Evolutionary conservation across 2,888 invertebrate species (phyloP).

Genomic region (Cheiracanthium punctorium): DNA sequence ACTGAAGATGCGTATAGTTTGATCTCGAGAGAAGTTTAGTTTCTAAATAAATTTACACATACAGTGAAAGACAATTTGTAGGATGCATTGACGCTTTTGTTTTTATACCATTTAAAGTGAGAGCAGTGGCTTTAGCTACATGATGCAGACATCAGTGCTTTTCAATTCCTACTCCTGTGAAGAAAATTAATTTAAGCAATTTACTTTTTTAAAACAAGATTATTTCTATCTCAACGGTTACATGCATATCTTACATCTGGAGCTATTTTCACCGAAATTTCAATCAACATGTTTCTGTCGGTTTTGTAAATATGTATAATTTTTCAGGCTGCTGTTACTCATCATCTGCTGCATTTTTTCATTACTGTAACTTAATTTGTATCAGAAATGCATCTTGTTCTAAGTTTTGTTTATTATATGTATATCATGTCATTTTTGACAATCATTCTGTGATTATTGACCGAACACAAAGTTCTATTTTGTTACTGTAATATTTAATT

Average conservation of each 20-base stretch:
- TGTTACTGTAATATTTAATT: neutral
- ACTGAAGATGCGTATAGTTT: constrained; percentile 44
- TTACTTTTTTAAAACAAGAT: constrained; percentile 2
- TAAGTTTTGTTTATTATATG: constrained; percentile 1
- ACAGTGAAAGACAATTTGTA: constrained; percentile 9
- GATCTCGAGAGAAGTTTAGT: constrained; percentile 11
- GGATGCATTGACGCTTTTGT: neutral
- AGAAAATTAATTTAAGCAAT: neutral
- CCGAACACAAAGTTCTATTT: neutral
- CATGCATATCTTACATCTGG: neutral
- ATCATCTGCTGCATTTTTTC: constrained; percentile 19
- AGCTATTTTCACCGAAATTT: neutral
- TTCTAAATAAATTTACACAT: constrained; percentile 20
- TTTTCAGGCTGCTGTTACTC: constrained; percentile 9
- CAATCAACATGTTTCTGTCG: neutral
- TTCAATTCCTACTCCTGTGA: neutral
- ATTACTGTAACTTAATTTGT: neutral
- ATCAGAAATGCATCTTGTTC: neutral
- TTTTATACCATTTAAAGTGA: constrained; percentile 29
- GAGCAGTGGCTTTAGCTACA: constrained; percentile 41
- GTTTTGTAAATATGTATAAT: constrained; percentile 6
- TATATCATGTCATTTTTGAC: constrained; percentile 16
- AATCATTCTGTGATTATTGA: constrained; percentile 46
- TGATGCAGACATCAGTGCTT: neutral
- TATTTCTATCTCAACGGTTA: neutral